Base-by-base conservation (phyloP, 2,888 invertebrate species). In the Papilio protenor region DNA sequence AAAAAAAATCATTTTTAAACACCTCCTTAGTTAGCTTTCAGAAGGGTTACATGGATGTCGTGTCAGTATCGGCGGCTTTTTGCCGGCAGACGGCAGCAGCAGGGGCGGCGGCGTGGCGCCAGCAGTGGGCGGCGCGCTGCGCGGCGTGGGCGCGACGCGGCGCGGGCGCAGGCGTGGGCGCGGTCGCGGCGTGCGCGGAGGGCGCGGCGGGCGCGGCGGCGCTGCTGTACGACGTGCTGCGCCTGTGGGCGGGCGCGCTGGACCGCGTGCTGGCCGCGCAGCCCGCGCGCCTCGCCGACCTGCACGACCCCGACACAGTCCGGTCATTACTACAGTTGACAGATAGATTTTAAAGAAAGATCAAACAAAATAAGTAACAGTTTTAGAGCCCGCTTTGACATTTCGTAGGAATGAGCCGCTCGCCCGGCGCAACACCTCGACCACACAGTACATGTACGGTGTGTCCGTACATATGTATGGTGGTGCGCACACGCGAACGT, bases 181-280 rank as follows among this genome's bases (percentile, higher is more conserved):
- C 79, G 80, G n/a, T n/a, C n/a, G n/a, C n/a, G n/a, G n/a, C n/a
- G n/a, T 71, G 59, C 57, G 75, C 55, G 57, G 55, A 81, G 80
- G 77, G 80, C 49, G 75, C 49, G 52, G 75, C 47, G 73, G 80
- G 81, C 45, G 55, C 76, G 12, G 90, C 92, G 23, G 92, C 91
- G 57, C 84, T 90, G 81, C 88, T 93, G n/a, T 92, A 92, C 85
- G 94, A 94, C 85, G 77, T 82, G 79, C 85, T 93, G 80, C 87
- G 84, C 1, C 85, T 91, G 82, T 93, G 93, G 93, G 89, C 89
- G 21, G 84, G 75, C 2, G 85, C 90, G 11, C 86, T 92, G 52
- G 81, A 80, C 45, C 86, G 86, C 10, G 82, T 88, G 79, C 84
- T 90, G 33, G 77, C 70, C 18, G 82, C 77, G 10, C 80, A 80